Conservation (phyloP, 1,140 invertebrate genomes). For the Gryllus bimaculatus region DNA sequence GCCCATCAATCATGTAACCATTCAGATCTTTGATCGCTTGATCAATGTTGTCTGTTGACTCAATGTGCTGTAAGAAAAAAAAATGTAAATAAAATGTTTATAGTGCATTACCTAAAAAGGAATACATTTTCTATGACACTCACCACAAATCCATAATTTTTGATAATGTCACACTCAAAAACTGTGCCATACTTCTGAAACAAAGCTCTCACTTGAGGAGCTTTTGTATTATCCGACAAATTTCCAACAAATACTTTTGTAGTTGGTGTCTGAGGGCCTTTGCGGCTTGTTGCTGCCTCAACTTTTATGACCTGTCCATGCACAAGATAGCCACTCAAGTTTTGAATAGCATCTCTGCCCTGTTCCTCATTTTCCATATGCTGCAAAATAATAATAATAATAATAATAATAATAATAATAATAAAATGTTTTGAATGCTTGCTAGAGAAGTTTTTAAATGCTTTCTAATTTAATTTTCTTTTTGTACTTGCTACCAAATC, state of each 20-base stretch:
- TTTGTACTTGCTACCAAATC: too few relatives aligned
- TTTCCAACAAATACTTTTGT: constrained; percentile 87
- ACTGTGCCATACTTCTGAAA: constrained; percentile 83
- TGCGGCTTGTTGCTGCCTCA: constrained; percentile 78
- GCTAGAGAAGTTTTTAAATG: too few relatives aligned
- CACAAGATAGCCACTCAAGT: constrained; percentile 77
- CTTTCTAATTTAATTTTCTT: too few relatives aligned
- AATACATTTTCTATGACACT: constrained; percentile 20
- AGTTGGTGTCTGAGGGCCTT: constrained; percentile 71
- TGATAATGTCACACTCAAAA: constrained; percentile 82
- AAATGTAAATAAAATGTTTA: background rate
- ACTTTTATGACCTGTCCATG: constrained; percentile 85
- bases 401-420: too few relatives aligned
- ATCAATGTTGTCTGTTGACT: constrained; percentile 71
- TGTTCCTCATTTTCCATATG: constrained; percentile 90
- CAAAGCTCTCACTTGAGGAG: constrained; percentile 72
- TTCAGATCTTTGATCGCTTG: constrained; percentile 79
- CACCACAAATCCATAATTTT: constrained; percentile 81
- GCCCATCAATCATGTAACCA: constrained; percentile 71
- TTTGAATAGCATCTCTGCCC: constrained; percentile 83
- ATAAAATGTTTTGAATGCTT: too few relatives aligned
- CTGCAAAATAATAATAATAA: constrained; percentile 32
- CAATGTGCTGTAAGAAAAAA: constrained; percentile 47
- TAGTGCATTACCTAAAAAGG: background rate
- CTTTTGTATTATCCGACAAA: constrained; percentile 78